Percentiles rank a stretch among this genome's conserved stretches.
Evolutionary conservation across 2,797 vertebrate genomes (phyloP).

Genomic region (Taeniopygia guttata): DNA sequence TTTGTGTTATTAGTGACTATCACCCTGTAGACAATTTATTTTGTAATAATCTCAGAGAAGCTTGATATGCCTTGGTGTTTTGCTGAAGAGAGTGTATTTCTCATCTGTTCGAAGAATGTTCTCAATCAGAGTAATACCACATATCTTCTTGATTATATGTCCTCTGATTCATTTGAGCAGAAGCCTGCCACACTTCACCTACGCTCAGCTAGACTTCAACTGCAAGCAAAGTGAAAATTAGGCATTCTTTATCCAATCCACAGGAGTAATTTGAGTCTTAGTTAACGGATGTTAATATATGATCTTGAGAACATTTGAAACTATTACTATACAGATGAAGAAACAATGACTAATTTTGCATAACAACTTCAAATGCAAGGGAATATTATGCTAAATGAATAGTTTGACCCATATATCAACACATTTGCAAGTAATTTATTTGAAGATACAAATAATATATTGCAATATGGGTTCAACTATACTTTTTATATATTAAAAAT

Average conservation of each 20-base stretch:
- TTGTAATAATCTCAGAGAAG: background rate
- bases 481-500: background rate
- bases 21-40: background rate
- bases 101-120: background rate
- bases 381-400: background rate
- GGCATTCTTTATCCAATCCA: background rate
- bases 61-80: background rate
- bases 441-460: background rate
- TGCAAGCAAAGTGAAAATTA: background rate
- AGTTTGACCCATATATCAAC: background rate
- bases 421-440: background rate
- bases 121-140: background rate
- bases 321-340: background rate
- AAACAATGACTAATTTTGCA: background rate
- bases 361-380: background rate
- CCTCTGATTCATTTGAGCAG: background rate
- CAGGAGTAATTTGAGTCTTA: background rate
- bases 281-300: background rate
- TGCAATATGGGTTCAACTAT: fast-evolving
- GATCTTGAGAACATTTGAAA: background rate
- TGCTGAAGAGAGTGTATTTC: background rate
- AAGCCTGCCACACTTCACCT: background rate
- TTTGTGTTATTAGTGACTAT: background rate
- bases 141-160: background rate
- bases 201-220: background rate